Percentiles rank a stretch among this genome's conserved stretches.
Evolutionary conservation across 2,888 invertebrate genomes (phyloP).

Genomic region (Ophioninae sp.): DNA sequence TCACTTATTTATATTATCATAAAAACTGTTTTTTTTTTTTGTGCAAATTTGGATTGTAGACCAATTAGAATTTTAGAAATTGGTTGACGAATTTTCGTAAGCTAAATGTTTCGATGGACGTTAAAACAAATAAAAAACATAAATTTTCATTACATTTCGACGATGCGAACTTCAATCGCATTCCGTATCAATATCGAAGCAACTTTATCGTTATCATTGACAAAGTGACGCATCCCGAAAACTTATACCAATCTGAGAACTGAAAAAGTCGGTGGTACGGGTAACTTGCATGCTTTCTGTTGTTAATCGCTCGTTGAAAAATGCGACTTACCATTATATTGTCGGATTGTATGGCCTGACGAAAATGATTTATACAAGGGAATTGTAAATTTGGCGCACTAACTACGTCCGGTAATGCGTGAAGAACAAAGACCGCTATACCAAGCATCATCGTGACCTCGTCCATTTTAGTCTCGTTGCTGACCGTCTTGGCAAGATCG

Average conservation of each 20-base stretch:
- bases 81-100: not conserved
- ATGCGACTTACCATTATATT: constrained; percentile 82
- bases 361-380: constrained; percentile 95
- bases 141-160: not conserved
- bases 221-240: not conserved
- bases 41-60: not conserved
- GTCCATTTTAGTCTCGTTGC: constrained; percentile 89
- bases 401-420: constrained; percentile 90
- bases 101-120: not conserved
- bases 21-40: not conserved
- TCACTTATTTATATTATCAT: not conserved
- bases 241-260: not conserved
- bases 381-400: constrained; percentile 92
- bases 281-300: not conserved
- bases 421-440: constrained; percentile 93
- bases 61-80: not conserved
- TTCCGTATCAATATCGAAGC: not conserved
- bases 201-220: not conserved
- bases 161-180: too few species aligned
- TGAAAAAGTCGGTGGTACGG: not conserved
- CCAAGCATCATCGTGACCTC: constrained; percentile 93
- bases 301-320: not conserved
- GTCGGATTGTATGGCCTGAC: constrained; percentile 89
- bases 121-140: not conserved
- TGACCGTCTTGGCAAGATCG: constrained; percentile 93